Evolutionary conservation across 1,140 invertebrate genomes (phyloP).

Genomic region (Zophobas morio): DNA sequence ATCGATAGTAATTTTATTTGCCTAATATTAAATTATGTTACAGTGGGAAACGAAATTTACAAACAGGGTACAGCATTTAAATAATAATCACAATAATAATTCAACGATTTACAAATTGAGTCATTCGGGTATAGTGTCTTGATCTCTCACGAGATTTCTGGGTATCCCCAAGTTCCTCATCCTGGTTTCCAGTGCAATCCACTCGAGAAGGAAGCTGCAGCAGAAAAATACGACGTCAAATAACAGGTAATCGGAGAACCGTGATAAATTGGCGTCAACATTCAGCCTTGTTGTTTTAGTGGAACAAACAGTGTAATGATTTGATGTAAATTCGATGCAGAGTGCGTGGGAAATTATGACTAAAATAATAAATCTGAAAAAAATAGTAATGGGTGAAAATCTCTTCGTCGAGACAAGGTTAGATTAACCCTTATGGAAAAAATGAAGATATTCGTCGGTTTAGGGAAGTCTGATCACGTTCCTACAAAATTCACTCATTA

Average conservation of each 20-base stretch:
- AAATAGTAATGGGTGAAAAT: no score
- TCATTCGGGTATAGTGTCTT: conserved; percentile 44
- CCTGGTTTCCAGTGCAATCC: conserved; percentile 44
- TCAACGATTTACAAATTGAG: conserved; percentile 32
- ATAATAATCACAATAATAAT: conserved; percentile 43
- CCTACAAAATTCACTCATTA: no score
- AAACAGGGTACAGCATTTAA: conserved; percentile 48
- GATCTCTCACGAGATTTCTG: conserved; percentile 32
- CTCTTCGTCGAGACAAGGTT: no score
- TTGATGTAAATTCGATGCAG: no score
- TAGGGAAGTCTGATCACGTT: no score
- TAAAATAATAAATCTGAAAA: no score
- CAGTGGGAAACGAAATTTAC: conserved; percentile 38
- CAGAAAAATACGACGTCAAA: conserved; percentile 24
- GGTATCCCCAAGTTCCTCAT: conserved; percentile 42
- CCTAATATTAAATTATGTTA: conserved; percentile 48
- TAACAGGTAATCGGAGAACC: not conserved
- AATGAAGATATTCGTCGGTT: no score
- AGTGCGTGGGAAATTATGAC: no score
- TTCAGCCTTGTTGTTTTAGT: not conserved
- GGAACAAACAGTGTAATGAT: no score
- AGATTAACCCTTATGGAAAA: no score
- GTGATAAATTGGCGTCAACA: not conserved
- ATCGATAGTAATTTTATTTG: conserved; percentile 46
- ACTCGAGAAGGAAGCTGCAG: conserved; percentile 40